phyloP scores from a whole-genome alignment of 2,888 invertebrate species.

The Reticulitermes lucifugus region DNA sequence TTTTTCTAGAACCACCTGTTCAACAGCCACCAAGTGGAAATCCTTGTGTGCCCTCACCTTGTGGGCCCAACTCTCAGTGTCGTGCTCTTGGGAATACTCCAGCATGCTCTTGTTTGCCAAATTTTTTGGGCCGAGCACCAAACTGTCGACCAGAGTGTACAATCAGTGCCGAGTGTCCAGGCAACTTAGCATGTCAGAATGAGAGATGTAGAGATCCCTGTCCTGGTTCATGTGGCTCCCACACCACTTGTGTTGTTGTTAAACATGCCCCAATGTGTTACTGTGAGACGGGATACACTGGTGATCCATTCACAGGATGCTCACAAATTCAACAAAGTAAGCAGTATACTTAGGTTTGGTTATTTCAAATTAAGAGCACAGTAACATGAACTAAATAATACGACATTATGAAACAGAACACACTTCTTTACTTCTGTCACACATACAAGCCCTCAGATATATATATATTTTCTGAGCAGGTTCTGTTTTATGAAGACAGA shows the following conservation, averaged over 20 bases:
- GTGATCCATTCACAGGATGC: slow-evolving; percentile 57
- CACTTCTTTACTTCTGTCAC: no score
- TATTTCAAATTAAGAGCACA: not conserved
- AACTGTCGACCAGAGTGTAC: slow-evolving; percentile 59
- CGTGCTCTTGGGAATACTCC: slow-evolving; percentile 58
- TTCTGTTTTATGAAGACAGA: not conserved
- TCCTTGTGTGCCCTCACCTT: slow-evolving; percentile 74
- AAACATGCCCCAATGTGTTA: slow-evolving; percentile 59
- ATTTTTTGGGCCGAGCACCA: slow-evolving; percentile 58
- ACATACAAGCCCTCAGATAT: no score
- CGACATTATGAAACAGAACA: no score
- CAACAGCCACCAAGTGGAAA: slow-evolving; percentile 57
- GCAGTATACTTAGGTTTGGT: not conserved
- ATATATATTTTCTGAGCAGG: no score
- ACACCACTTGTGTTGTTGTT: slow-evolving; percentile 59
- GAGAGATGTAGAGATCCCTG: slow-evolving; percentile 57
- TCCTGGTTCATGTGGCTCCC: slow-evolving; percentile 59
- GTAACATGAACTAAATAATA: no score
- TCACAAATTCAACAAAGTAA: slow-evolving; percentile 49
- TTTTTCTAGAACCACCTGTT: slow-evolving; percentile 45
- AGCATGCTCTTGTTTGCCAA: slow-evolving; percentile 58
- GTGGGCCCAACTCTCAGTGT: slow-evolving; percentile 68
- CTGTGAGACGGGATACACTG: slow-evolving; percentile 59
- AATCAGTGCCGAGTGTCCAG: slow-evolving; percentile 55
- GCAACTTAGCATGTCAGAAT: slow-evolving; percentile 58